phyloP scores from a whole-genome alignment of 2,113 vertebrate species.

The Chlamydotis undulata region DNA sequence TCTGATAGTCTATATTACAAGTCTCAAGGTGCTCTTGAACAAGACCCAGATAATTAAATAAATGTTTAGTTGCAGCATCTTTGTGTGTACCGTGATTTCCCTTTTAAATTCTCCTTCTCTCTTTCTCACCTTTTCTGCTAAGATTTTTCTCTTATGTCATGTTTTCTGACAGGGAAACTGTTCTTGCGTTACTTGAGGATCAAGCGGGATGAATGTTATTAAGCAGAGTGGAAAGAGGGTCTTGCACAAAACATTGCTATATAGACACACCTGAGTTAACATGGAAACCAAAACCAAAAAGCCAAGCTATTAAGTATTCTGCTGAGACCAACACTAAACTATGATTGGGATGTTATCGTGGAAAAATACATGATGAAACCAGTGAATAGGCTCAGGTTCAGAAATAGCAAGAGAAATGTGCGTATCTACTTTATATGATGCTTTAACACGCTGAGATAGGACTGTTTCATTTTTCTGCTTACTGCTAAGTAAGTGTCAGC shows the following conservation, averaged over 20 bases:
- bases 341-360: neutral
- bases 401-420: neutral
- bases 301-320: neutral
- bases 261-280: neutral
- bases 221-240: neutral
- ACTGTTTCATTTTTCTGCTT: neutral
- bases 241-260: neutral
- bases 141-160: neutral
- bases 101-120: neutral
- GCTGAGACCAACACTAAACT: neutral
- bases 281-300: neutral
- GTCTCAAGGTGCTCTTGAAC: slow-evolving; percentile 4
- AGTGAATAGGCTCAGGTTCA: neutral
- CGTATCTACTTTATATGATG: neutral
- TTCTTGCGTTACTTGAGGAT: neutral
- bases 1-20: neutral
- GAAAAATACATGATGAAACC: neutral
- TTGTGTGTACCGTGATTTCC: neutral
- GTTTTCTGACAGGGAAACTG: neutral
- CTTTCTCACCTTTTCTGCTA: neutral
- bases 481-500: neutral
- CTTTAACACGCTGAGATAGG: neutral
- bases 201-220: neutral
- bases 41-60: neutral
- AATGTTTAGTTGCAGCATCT: neutral